Evolutionary conservation across 64 coral and sea anemone species (phyloP).

Genomic region (Pachyseris speciosa): DNA sequence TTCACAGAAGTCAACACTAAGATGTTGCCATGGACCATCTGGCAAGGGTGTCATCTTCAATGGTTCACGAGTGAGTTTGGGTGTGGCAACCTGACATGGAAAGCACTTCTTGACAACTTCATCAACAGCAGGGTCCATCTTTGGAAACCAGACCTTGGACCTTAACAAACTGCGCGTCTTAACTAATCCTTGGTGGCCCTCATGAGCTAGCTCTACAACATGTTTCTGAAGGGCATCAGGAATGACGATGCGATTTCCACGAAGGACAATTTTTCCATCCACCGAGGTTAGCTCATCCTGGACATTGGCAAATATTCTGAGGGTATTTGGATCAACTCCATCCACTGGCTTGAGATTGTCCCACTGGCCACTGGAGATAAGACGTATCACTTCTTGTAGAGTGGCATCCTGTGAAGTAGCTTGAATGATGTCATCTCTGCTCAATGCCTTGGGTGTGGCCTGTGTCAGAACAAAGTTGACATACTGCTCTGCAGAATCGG

Average conservation of each 20-base stretch:
- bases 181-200: constrained; percentile 21
- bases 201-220: constrained; percentile 13
- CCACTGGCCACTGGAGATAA: constrained; percentile 1
- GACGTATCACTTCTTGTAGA: constrained; percentile 22
- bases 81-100: too few species aligned
- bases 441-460: not conserved
- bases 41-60: too few species aligned
- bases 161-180: constrained; percentile 21
- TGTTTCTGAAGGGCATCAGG: constrained; percentile 13
- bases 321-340: constrained; percentile 7
- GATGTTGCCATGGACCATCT: too few species aligned
- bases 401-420: not conserved
- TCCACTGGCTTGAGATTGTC: not conserved
- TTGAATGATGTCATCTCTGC: not conserved
- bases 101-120: too few species aligned
- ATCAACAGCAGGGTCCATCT: constrained; percentile 21
- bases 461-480: too few species aligned
- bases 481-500: too few species aligned
- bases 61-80: too few species aligned
- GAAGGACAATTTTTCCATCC: constrained; percentile 21
- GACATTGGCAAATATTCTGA: constrained; percentile 32
- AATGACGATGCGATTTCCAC: constrained; percentile 2
- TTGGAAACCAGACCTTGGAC: constrained; percentile 24
- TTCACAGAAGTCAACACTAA: too few species aligned
- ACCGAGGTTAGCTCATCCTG: constrained; percentile 29